Evolutionary conservation across 2,888 invertebrate genomes (phyloP), one percentile per base, ranked within the genome.

Genomic region (Leucophenga montana): DNA sequence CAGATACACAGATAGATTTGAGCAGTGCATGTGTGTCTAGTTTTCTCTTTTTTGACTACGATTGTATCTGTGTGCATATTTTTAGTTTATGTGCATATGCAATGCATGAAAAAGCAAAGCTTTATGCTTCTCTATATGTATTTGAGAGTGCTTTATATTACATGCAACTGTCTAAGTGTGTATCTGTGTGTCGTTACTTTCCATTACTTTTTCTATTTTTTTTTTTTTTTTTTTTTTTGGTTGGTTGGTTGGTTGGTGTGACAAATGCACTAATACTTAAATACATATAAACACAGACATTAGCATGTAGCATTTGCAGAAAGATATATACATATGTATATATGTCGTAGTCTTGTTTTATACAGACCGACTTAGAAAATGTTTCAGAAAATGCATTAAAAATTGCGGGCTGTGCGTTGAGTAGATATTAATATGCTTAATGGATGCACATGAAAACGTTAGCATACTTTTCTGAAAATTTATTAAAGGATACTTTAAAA

Each of bases 261-360:
- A 56, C 56, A 56, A 56, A 56, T 56, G 22, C 56, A 56, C 20
- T 20, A n/a, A n/a, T n/a, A n/a, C n/a, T n/a, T n/a, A n/a, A 56
- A 56, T 20, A 56, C 27, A 56, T 11, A 9, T 20, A 56, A 56
- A 56, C 18, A 16, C 50, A 50, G 33, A n/a, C 33, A 33, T 33
- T 33, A 33, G n/a, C 33, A 33, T 33, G 50, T n/a, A n/a, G n/a
- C n/a, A n/a, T n/a, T 50, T 18, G 18, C 14, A 50, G 18, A n/a
- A 11, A 50, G 50, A 16, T n/a, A 50, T 14, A 50, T 50, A 50
- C 6, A 50, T n/a, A 18, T 14, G 14, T 11, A 50, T 50, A 50
- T n/a, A 50, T 33, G n/a, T 33, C 33, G 33, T 33, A 33, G 33
- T 33, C 33, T 5, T 33, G 8, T 33, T 3, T 33, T 33, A 33